Base-by-base conservation (phyloP, 2,797 vertebrate genomes). In the Mormyrops attenuatus region DNA sequence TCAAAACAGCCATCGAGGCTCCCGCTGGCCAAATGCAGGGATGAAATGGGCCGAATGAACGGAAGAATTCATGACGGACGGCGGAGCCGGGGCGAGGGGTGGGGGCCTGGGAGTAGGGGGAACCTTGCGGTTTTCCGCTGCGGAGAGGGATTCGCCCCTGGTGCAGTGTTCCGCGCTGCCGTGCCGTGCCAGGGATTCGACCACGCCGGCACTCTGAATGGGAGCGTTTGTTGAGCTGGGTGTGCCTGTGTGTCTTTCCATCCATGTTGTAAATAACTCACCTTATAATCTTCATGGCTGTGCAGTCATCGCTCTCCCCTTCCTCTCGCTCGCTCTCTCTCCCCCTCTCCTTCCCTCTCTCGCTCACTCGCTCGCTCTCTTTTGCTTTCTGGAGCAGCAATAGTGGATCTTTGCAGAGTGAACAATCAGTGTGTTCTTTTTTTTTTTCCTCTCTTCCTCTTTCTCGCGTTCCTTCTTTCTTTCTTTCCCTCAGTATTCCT, bases 231-330 rank as follows among this genome's bases (percentile, higher is more conserved):
- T 88, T 22, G 1, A 2, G 53, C n/a, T 89, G 44, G 89, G 53
- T 44, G 88, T 90, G 73, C 22, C 50, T 92, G 3, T 89, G 88
- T 53, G 88, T 34, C 66, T 89, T 73, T 89, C 87, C 89, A 90
- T 88, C 91, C 77, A 22, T n/a, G 91, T 85, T 88, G 6, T 94
- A 88, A 91, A 89, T 92, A 90, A 91, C 95, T 96, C 93, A 96
- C 96, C 96, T 95, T 91, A 92, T 95, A 88, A 50, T 95, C 90
- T 92, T 90, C 93, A 94, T 93, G 90, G 92, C 53, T 88, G 89
- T 94, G 89, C 89, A 88, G 90, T 93, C 94, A 94, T 96, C 90
- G 91, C 88, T 92, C 38, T 85, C 69, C 85, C 73, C 89, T 90
- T 88, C 34, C 82, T 55, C 34, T 87, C 85, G 6, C 88, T 89